Percentiles rank a stretch among this genome's conserved stretches.
Evolutionary conservation across 2,113 vertebrate species (phyloP).

Genomic region (Trichechus manatus): DNA sequence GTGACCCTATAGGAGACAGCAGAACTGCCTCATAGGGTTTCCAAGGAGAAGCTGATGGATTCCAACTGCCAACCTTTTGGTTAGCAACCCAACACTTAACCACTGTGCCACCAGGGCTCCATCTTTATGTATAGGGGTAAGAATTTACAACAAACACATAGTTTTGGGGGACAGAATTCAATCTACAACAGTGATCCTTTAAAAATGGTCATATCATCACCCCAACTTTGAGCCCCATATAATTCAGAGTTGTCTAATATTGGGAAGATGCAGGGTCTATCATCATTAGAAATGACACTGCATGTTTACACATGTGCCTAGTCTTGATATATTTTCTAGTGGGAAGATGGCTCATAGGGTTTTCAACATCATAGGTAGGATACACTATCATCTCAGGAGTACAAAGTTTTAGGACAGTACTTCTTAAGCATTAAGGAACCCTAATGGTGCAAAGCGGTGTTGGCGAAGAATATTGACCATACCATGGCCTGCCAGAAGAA

Average conservation of each 20-base stretch:
- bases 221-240: background rate
- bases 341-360: background rate
- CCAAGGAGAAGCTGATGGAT: no score
- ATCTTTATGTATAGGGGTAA: no score
- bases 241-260: background rate
- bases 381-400: background rate
- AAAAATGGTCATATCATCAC: background rate
- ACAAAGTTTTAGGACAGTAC: background rate
- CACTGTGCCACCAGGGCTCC: no score
- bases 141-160: no score
- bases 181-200: rapidly evolving
- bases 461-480: no score
- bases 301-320: background rate
- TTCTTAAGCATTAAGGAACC: background rate
- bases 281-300: background rate
- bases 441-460: no score
- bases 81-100: no score
- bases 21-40: no score
- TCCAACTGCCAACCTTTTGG: no score
- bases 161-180: background rate
- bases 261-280: background rate
- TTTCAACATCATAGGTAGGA: background rate
- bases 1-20: no score
- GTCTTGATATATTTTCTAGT: background rate
- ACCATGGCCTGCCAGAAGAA: no score